A percentile compares a stretch with the other conserved stretches of the same genome.
Evolutionary conservation across 2,888 invertebrate species (phyloP).

Genomic region (Sinohyriopsis cumingii): DNA sequence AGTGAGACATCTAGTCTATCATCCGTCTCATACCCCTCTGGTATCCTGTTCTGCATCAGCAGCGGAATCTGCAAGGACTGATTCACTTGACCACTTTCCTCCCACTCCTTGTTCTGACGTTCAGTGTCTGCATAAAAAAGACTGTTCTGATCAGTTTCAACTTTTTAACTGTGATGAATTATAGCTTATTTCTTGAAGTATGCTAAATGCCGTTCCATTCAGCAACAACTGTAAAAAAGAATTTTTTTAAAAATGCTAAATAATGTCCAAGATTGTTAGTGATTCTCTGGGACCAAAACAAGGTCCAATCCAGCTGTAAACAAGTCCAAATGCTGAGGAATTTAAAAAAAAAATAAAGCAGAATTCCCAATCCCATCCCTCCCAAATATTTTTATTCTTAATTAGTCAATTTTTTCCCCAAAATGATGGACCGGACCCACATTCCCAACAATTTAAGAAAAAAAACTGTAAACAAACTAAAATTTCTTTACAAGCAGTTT

Average conservation of each 20-base stretch:
- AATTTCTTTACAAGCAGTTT: too few relatives aligned
- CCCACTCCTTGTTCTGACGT: constrained; percentile 55
- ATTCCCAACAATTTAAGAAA: too few relatives aligned
- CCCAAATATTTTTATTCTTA: too few relatives aligned
- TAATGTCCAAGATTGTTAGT: too few relatives aligned
- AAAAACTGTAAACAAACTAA: too few relatives aligned
- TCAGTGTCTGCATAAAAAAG: constrained; percentile 40
- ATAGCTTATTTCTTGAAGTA: not conserved
- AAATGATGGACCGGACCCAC: too few relatives aligned
- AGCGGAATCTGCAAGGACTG: constrained; percentile 68
- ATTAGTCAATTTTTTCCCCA: too few relatives aligned
- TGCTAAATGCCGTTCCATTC: not conserved
- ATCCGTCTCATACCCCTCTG: constrained; percentile 74
- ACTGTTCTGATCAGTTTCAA: constrained; percentile 1
- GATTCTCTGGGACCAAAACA: too few relatives aligned
- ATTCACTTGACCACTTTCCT: constrained; percentile 43
- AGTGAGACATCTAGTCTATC: constrained; percentile 72
- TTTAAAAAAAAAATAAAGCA: not conserved
- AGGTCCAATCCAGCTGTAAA: too few relatives aligned
- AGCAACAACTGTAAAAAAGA: too few relatives aligned
- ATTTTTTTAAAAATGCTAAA: too few relatives aligned
- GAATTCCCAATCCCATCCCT: too few relatives aligned
- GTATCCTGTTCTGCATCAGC: constrained; percentile 72
- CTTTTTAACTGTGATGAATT: not conserved
- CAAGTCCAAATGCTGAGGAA: not conserved